Percentiles rank a stretch among this genome's conserved stretches.
phyloP scores from a whole-genome alignment of 2,113 vertebrate genomes.

The Sarotherodon lohbergeri region DNA sequence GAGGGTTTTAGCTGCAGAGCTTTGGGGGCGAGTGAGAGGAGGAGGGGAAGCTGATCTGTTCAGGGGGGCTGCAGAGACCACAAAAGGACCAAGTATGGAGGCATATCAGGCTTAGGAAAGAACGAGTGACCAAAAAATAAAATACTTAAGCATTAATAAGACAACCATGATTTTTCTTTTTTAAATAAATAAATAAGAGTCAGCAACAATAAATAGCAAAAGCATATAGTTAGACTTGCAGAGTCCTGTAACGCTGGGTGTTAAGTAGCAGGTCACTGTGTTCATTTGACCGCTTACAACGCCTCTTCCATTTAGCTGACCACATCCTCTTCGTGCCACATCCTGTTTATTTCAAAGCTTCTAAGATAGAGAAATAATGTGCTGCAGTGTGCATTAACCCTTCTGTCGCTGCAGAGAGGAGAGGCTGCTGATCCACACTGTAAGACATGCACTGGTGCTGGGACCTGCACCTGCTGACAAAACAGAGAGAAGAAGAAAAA shows the following conservation, averaged over 20 bases:
- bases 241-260: neutral
- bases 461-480: conserved; percentile 28
- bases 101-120: neutral
- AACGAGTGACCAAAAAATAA: neutral
- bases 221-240: neutral
- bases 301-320: neutral
- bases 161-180: neutral
- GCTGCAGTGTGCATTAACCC: conserved; percentile 18
- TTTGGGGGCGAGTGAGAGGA: neutral
- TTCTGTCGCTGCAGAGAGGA: neutral
- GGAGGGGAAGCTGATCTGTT: conserved; percentile 33
- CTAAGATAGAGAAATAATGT: neutral
- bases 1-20: conserved; percentile 28
- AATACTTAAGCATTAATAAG: neutral
- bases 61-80: conserved; percentile 24
- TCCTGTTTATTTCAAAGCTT: neutral
- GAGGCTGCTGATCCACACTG: neutral
- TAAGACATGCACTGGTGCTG: neutral
- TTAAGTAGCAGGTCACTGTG: neutral
- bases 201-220: neutral
- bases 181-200: neutral
- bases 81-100: conserved; percentile 27
- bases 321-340: neutral
- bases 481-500: neutral
- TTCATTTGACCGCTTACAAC: neutral